Percentiles rank a stretch among this genome's conserved stretches.
phyloP scores from a whole-genome alignment of 2,113 vertebrate species.

The Okapia johnstoni region DNA sequence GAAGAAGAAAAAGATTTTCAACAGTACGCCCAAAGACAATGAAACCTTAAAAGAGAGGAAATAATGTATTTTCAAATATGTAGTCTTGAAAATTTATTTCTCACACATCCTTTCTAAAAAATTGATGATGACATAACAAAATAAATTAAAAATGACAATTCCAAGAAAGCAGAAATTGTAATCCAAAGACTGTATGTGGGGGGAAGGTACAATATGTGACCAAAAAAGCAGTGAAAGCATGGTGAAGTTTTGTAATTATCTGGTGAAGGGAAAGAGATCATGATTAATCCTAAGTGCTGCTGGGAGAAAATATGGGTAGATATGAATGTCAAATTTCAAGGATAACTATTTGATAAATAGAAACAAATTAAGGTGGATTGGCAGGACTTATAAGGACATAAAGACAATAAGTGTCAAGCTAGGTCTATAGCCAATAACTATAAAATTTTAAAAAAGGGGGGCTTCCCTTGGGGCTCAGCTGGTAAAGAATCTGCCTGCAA shows the following conservation, averaged over 20 bases:
- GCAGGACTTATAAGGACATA: neutral
- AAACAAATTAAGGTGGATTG: neutral
- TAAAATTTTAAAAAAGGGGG: neutral
- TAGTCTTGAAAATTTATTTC: neutral
- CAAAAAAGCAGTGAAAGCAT: neutral
- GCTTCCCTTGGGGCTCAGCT: neutral
- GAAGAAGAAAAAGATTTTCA: neutral
- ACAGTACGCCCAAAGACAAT: neutral
- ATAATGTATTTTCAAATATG: constrained; percentile 1
- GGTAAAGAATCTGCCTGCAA: neutral
- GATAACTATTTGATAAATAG: neutral
- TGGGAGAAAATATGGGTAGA: neutral
- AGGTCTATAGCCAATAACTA: neutral
- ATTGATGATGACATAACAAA: neutral
- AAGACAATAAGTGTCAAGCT: neutral
- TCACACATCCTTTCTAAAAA: neutral
- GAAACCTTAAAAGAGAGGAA: neutral
- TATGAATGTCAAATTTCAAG: neutral
- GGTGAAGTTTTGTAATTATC: neutral
- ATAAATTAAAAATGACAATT: neutral
- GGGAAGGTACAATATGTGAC: neutral
- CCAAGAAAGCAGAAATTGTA: neutral
- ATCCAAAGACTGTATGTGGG: neutral
- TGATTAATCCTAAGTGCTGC: neutral
- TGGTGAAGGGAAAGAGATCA: neutral